Evolutionary conservation across 2,888 invertebrate genomes (phyloP), one percentile per base, ranked within the genome.

Genomic region (Teinopalpus imperialis): DNA sequence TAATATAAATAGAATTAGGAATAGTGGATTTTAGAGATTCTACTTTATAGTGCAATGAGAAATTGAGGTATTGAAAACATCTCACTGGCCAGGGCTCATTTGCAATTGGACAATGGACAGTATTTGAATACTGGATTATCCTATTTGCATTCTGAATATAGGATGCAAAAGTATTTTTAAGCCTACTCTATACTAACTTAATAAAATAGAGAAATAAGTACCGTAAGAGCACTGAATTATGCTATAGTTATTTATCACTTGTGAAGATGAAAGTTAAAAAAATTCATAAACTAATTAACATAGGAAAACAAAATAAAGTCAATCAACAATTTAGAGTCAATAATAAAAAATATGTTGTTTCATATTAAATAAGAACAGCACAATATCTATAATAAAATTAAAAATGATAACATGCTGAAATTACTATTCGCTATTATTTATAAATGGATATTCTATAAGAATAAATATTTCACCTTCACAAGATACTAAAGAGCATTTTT

Each of bases 401-500:
- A n/a, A n/a, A n/a, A n/a, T n/a, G n/a, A n/a, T n/a, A n/a, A n/a
- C n/a, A n/a, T n/a, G n/a, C n/a, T n/a, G n/a, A n/a, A n/a, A n/a
- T n/a, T n/a, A n/a, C n/a, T n/a, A n/a, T n/a, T n/a, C n/a, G n/a
- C n/a, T n/a, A n/a, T n/a, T n/a, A n/a, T n/a, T n/a, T n/a, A n/a
- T 9, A 24, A 12, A 20, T 30, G 18, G 14, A 9, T 9, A 35
- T 13, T 32, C 26, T 27, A 20, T 18, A 29, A 18, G 18, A 27
- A 34, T 26, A 2, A 18, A 21, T 7, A 16, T 20, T 37, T 14
- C 10, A 50, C 56, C 69, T 65, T 63, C 65, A 67, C 63, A 71
- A 73, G 70, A 70, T 67, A 66, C 55, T 58, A 54, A 30, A 40
- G 44, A 59, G 62, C 56, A 66, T 75, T 82, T 82, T 82, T 79